Evolutionary conservation across 1,140 invertebrate genomes (phyloP).

Genomic region (Lamellibrachia luymesi): DNA sequence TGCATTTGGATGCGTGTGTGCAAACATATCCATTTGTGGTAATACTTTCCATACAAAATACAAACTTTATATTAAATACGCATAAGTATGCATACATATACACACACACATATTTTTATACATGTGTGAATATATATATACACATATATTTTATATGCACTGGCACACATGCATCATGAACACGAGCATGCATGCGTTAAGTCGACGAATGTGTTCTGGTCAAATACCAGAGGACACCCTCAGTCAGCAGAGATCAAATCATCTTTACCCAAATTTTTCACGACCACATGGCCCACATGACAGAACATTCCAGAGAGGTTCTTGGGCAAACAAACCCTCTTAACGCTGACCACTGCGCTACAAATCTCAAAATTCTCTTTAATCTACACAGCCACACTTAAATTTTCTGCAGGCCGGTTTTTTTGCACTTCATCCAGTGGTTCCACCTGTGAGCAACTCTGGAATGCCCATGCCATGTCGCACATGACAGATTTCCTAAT

Average conservation of each 20-base stretch:
- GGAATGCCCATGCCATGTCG: not conserved
- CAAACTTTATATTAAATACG: slow-evolving; percentile 11
- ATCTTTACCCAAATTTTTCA: not conserved
- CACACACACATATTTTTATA: slow-evolving; percentile 9
- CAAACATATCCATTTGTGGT: slow-evolving; percentile 16
- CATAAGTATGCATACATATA: slow-evolving; percentile 17
- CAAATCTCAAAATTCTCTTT: not conserved
- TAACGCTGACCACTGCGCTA: not conserved
- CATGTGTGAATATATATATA: slow-evolving; percentile 12
- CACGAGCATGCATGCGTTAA: slow-evolving; percentile 12
- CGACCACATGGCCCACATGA: not conserved
- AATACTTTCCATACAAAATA: slow-evolving; percentile 20
- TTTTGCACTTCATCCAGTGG: not conserved
- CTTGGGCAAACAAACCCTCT: slow-evolving; percentile 3
- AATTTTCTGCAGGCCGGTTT: not conserved
- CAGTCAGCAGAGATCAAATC: not conserved
- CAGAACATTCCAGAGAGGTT: not conserved
- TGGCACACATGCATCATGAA: slow-evolving; percentile 6
- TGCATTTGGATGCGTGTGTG: slow-evolving; percentile 18
- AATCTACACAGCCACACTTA: not conserved
- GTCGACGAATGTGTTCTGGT: not conserved
- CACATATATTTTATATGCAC: not conserved
- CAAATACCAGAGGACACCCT: not conserved
- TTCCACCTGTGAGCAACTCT: not conserved
- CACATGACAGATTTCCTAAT: not conserved